Conservation (phyloP, 2,888 invertebrate species). For the Plagiodera versicolora region DNA sequence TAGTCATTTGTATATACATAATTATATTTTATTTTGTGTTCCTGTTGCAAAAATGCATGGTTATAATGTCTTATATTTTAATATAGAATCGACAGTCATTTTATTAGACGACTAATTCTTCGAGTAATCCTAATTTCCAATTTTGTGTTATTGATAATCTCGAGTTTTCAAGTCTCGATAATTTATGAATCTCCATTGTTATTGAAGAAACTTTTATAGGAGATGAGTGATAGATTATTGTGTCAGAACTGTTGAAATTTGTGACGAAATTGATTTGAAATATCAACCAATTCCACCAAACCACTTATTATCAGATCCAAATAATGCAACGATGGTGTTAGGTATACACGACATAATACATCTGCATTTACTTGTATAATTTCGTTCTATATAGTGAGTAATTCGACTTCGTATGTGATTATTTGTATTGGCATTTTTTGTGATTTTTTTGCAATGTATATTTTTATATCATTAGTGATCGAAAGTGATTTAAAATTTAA, state of each 20-base stretch:
- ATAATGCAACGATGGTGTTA: slow-evolving; percentile 21
- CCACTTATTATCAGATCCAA: background rate
- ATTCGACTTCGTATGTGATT: slow-evolving; percentile 25
- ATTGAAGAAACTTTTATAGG: background rate
- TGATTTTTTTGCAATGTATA: slow-evolving; percentile 26
- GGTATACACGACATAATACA: slow-evolving; percentile 19
- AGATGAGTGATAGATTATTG: background rate
- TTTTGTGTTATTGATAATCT: no score
- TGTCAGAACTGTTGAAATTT: background rate
- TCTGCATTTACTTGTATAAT: slow-evolving; percentile 21
- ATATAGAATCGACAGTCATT: background rate
- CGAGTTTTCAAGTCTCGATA: background rate
- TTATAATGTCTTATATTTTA: background rate
- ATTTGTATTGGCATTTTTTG: slow-evolving; percentile 27
- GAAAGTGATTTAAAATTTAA: slow-evolving; percentile 38
- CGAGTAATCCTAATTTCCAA: no score
- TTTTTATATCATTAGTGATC: slow-evolving; percentile 31
- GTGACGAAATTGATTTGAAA: background rate
- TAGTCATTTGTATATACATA: slow-evolving; percentile 36
- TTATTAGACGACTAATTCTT: no score
- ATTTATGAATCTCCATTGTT: background rate
- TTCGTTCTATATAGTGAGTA: slow-evolving; percentile 22
- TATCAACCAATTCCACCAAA: background rate
- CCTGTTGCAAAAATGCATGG: slow-evolving; percentile 14
- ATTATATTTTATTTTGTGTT: slow-evolving; percentile 26